phyloP scores from a whole-genome alignment of 2,888 invertebrate genomes.

The Seira sanloemensis region DNA sequence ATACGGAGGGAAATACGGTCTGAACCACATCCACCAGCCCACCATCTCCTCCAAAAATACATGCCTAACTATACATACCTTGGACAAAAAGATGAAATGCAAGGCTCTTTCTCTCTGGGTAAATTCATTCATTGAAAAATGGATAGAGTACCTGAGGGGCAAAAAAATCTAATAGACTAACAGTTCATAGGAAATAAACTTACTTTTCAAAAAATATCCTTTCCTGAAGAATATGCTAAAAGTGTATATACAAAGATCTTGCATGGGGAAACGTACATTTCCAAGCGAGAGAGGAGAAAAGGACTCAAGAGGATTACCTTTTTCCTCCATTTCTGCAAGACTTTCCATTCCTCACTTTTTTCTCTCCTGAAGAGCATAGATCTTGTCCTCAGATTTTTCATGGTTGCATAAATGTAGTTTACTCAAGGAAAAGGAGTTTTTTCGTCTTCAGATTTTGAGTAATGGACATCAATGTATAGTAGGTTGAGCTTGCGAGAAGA shows the following conservation, averaged over 20 bases:
- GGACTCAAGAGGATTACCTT: conserved; percentile 56
- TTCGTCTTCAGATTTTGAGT: not conserved
- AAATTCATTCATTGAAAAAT: not conserved
- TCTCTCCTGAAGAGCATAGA: not conserved
- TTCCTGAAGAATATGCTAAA: not conserved
- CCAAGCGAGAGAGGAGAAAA: too few relatives aligned
- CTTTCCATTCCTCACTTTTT: not conserved
- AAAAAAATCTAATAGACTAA: not conserved
- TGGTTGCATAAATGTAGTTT: not conserved
- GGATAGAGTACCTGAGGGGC: not conserved
- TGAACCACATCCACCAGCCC: too few relatives aligned
- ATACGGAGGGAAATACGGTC: not conserved
- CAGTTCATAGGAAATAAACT: not conserved
- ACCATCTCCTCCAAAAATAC: not conserved
- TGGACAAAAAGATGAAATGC: not conserved
- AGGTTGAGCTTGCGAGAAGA: not conserved
- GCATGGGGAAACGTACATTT: conserved; percentile 13
- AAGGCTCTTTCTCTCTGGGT: not conserved
- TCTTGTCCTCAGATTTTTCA: not conserved
- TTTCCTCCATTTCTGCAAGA: conserved; percentile 15
- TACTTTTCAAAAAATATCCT: not conserved
- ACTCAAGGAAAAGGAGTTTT: not conserved
- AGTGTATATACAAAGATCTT: not conserved
- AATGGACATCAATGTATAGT: not conserved
- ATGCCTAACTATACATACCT: not conserved